Base-by-base conservation (phyloP, 2,888 invertebrate genomes). In the Nephrotoma flavescens region DNA sequence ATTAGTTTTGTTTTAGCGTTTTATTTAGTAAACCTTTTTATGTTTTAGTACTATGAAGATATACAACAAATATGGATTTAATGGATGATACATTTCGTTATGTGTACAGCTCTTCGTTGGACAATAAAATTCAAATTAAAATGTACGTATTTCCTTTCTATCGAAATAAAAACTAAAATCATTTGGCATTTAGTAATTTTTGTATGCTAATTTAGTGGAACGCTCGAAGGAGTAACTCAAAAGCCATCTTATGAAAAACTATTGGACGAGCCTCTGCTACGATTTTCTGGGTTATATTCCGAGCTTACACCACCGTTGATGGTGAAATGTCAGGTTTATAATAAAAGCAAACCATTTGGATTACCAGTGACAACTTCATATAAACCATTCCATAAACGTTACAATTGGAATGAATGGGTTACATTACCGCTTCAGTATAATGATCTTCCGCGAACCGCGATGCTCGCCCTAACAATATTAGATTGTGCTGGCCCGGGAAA, bases 321-420 rank as follows among this genome's bases (percentile, higher is more conserved):
- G 91, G 97, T 98, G 9, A 95, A 96, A 0, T 95, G 97, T 89
- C 97, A 98, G 92, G 94, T 98, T 11, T 95, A 94, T 91, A 95
- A 96, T 88, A 96, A 97, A 90, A 96, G 96, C 86, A 93, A 95
- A 86, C 95, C 97, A 0, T 93, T 98, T 2, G 96, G 97, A 15
- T 92, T 98, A 88, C 97, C 98, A 0, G 96, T 97, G 12, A 94
- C 95, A 57, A 98, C 98, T 1, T 95, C 97, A 0, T 98, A 98
- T 90, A 99, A 98, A 91, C 94, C 97, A 1, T 99, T 99, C 90
- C 95, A 95, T 41, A 96, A 96, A 87, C 47, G 52, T 92, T 92
- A 31, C 90, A 98, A 98, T 90, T 99, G 99, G 99, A 99, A 98
- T 91, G 98, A 99, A 92, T 99, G 99, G 98, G 93, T 99, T 45